Percentiles rank a stretch among this genome's conserved stretches.
phyloP scores from a whole-genome alignment of 2,113 vertebrate genomes.

The Microtus ochrogaster region DNA sequence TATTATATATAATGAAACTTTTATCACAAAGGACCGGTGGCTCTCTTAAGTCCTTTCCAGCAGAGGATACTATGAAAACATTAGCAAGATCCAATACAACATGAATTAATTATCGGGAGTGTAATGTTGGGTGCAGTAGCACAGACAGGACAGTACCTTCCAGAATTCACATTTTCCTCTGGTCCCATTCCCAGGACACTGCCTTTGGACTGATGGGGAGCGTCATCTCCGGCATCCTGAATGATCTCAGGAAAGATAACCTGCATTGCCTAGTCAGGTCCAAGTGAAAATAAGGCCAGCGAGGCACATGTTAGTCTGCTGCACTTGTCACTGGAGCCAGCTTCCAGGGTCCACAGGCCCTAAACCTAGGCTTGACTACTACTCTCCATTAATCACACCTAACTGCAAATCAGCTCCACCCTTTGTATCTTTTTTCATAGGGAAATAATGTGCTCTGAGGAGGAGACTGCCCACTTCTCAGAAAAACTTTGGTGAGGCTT shows the following conservation, averaged over 20 bases:
- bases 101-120: neutral
- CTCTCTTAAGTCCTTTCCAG: neutral
- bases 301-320: neutral
- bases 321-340: neutral
- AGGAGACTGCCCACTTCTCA: neutral
- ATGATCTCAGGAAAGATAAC: neutral
- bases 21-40: neutral
- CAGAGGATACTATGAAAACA: neutral
- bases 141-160: neutral
- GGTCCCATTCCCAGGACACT: neutral
- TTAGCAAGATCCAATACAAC: neutral
- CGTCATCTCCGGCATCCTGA: neutral
- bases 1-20: neutral
- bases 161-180: neutral
- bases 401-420: neutral
- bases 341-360: neutral
- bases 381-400: neutral
- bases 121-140: neutral
- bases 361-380: neutral
- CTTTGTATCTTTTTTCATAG: neutral
- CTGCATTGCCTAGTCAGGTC: neutral
- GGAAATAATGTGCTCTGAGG: neutral
- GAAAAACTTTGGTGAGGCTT: neutral
- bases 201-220: neutral
- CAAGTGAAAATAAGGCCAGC: neutral